Evolutionary conservation across 2,113 vertebrate species (phyloP).

Genomic region (Sinocyclocheilus anophthalmus): DNA sequence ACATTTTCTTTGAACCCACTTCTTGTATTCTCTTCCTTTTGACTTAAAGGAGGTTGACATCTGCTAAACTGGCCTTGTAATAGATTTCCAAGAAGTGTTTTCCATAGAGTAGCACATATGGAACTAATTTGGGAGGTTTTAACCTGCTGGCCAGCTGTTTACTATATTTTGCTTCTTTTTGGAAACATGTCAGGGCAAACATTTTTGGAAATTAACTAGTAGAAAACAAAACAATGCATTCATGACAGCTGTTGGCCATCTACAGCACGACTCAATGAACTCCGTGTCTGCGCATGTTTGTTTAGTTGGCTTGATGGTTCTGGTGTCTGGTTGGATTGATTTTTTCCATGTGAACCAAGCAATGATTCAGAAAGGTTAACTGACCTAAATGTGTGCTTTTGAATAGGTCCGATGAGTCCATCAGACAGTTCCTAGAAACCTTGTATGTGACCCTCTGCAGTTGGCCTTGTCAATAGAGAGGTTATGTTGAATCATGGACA

Average conservation of each 20-base stretch:
- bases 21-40: too few species aligned
- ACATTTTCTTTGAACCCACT: too few species aligned
- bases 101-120: slow-evolving; percentile 60
- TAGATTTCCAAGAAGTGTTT: slow-evolving; percentile 46
- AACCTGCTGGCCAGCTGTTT: slow-evolving; percentile 64
- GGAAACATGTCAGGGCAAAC: slow-evolving; percentile 59
- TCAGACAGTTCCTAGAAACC: neutral
- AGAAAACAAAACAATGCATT: slow-evolving; percentile 49
- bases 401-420: neutral
- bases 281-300: slow-evolving; percentile 26
- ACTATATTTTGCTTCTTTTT: slow-evolving; percentile 48
- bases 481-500: neutral
- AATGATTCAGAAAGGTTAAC: neutral
- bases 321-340: neutral
- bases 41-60: neutral
- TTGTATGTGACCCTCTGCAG: neutral
- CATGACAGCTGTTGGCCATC: slow-evolving; percentile 20
- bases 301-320: neutral
- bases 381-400: neutral
- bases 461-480: neutral
- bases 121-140: slow-evolving; percentile 57
- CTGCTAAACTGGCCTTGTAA: neutral
- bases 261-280: slow-evolving; percentile 21
- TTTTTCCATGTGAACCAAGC: neutral
- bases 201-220: slow-evolving; percentile 50